These are phyloP conservation scores for Ophioninae sp. DNA, from an alignment of 2,888 invertebrate genomes.

Conservation along the genomic window DNA sequence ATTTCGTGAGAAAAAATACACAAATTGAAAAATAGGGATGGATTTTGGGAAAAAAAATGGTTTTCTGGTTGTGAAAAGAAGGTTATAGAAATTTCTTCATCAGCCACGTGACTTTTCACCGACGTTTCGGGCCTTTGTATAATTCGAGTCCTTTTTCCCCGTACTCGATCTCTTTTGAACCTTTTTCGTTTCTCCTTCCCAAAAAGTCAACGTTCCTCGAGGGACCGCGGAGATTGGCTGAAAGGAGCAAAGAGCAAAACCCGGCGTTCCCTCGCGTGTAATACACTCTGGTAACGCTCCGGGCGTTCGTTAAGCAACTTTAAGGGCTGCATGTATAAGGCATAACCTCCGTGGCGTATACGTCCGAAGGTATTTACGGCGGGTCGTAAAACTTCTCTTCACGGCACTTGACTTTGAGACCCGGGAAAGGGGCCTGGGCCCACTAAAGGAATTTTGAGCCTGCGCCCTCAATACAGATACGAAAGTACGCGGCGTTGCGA, in stretches of 20 bases:
- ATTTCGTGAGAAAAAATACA: too few species aligned
- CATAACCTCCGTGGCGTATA: slow-evolving; percentile 34
- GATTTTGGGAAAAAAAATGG: too few species aligned
- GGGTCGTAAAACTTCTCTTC: slow-evolving; percentile 65
- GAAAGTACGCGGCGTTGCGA: slow-evolving; percentile 1
- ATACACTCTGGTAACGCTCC: slow-evolving; percentile 40
- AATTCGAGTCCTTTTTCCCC: slow-evolving; percentile 28
- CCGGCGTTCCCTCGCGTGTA: slow-evolving; percentile 24
- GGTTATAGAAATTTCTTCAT: too few species aligned
- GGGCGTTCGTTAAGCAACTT: slow-evolving; percentile 63
- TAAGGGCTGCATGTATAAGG: slow-evolving; percentile 36
- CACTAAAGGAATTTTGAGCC: slow-evolving; percentile 42
- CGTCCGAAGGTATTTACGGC: slow-evolving; percentile 63
- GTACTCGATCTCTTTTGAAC: slow-evolving; percentile 19
- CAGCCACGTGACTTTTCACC: slow-evolving; percentile 29
- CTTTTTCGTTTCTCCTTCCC: neutral
- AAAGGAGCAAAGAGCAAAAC: slow-evolving; percentile 32
- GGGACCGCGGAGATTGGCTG: slow-evolving; percentile 41
- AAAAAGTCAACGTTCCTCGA: slow-evolving; percentile 51
- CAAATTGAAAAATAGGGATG: too few species aligned
- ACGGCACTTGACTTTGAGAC: slow-evolving; percentile 63
- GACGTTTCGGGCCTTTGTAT: slow-evolving; percentile 22
- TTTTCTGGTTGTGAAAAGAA: too few species aligned
- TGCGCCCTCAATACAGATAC: slow-evolving; percentile 11
- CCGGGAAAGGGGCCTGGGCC: slow-evolving; percentile 23